These are phyloP conservation scores for Mareca strepera DNA, from an alignment of 2,797 vertebrate species.

Conservation along the genomic window DNA sequence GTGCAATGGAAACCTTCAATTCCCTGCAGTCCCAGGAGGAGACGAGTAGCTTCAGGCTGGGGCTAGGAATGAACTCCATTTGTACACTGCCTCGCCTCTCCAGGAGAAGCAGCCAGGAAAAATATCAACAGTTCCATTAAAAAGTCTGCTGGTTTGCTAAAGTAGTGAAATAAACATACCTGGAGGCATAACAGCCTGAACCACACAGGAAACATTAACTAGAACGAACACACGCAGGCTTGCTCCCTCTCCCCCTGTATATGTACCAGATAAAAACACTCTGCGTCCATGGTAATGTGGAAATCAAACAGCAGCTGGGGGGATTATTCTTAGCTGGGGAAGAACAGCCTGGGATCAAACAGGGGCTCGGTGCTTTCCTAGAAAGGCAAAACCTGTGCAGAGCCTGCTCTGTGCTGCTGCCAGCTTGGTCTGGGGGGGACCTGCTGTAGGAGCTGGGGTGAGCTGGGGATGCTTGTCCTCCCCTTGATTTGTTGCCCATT, in stretches of 20 bases:
- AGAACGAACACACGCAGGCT: conserved; percentile 57
- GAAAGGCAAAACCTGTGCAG: conserved; percentile 44
- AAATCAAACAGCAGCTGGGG: conserved; percentile 66
- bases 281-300: conserved; percentile 29
- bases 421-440: rapidly evolving
- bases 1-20: conserved; percentile 71
- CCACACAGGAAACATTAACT: conserved; percentile 72
- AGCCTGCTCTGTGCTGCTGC: background rate
- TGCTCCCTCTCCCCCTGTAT: background rate
- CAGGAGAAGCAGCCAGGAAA: conserved; percentile 71
- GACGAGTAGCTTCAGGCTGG: conserved; percentile 34
- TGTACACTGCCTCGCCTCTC: conserved; percentile 24
- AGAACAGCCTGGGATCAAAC: background rate
- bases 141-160: conserved; percentile 77
- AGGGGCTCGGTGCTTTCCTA: conserved; percentile 11
- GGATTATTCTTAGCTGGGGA: conserved; percentile 56
- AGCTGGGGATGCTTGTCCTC: background rate
- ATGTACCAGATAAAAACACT: conserved; percentile 12
- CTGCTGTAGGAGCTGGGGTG: background rate
- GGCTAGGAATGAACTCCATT: conserved; percentile 51
- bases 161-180: conserved; percentile 75
- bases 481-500: background rate
- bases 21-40: conserved; percentile 33
- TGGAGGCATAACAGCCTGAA: conserved; percentile 60
- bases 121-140: conserved; percentile 78